Percentiles rank a stretch among this genome's conserved stretches.
Conservation (phyloP, 1,140 invertebrate species). For the Oryctes rhinoceros region DNA sequence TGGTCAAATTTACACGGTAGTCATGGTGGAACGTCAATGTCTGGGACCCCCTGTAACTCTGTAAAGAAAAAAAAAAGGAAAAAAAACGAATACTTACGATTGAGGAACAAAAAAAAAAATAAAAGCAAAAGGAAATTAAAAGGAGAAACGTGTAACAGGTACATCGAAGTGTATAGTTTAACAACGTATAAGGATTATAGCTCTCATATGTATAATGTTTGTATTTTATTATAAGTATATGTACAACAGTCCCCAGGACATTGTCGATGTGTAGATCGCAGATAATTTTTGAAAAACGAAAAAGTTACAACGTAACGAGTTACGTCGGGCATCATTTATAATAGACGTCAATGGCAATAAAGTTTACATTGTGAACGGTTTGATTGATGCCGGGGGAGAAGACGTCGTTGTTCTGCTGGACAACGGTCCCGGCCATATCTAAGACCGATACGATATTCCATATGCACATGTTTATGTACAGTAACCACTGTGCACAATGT, state of each 20-base stretch:
- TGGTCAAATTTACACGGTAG: slow-evolving; percentile 14
- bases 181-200: background rate
- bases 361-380: slow-evolving; percentile 51
- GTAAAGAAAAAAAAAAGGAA: background rate
- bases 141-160: background rate
- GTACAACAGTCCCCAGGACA: background rate
- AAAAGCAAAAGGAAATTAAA: background rate
- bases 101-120: background rate
- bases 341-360: slow-evolving; percentile 54
- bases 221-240: background rate
- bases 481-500: background rate
- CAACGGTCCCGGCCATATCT: slow-evolving; percentile 19
- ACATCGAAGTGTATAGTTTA: background rate
- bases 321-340: slow-evolving; percentile 49
- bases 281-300: slow-evolving; percentile 40
- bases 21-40: background rate
- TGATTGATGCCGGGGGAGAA: slow-evolving; percentile 49
- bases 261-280: slow-evolving; percentile 42
- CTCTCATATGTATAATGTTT: background rate
- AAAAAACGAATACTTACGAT: background rate
- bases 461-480: background rate
- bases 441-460: background rate
- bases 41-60: slow-evolving; percentile 8
- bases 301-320: slow-evolving; percentile 32
- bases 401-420: slow-evolving; percentile 1